phyloP scores from a whole-genome alignment of 23 tunicate genomes.

The Phallusia fumigata region DNA sequence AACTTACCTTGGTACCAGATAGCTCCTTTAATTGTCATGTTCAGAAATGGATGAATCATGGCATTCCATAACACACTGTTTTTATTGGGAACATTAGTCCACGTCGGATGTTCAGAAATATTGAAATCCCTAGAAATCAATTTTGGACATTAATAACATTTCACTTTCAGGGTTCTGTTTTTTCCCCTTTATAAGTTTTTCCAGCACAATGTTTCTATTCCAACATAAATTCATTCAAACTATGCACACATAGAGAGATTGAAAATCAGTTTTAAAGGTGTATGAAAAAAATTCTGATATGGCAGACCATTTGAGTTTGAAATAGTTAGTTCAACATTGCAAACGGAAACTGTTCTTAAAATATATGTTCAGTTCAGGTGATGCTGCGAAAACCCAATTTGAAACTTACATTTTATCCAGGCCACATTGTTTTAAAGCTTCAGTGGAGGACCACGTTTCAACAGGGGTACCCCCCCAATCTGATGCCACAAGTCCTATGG shows the following conservation, averaged over 20 bases:
- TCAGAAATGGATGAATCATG: constrained; percentile 80
- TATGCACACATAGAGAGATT: no score
- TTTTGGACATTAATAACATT: not conserved
- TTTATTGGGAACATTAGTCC: not conserved
- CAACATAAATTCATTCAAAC: no score
- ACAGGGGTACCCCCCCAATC: constrained; percentile 91
- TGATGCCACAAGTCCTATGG: constrained; percentile 67
- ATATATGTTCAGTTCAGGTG: not conserved
- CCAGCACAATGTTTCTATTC: no score
- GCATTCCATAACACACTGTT: constrained; percentile 82
- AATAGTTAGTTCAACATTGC: no score
- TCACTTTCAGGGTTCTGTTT: no score
- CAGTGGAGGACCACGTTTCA: constrained; percentile 75
- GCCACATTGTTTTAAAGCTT: constrained; percentile 48
- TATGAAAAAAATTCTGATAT: no score
- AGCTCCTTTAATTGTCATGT: constrained; percentile 88
- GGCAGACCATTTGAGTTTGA: no score
- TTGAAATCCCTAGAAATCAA: constrained; percentile 1
- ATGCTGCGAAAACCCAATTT: no score
- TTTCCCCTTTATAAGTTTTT: no score
- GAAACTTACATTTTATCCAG: constrained; percentile 8
- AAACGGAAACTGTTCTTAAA: no score
- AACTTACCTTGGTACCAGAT: constrained; percentile 94
- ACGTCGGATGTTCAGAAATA: not conserved
- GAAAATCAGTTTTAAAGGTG: no score